phyloP scores from a whole-genome alignment of 2,797 vertebrate species.

The Macrochelys suwanniensis region DNA sequence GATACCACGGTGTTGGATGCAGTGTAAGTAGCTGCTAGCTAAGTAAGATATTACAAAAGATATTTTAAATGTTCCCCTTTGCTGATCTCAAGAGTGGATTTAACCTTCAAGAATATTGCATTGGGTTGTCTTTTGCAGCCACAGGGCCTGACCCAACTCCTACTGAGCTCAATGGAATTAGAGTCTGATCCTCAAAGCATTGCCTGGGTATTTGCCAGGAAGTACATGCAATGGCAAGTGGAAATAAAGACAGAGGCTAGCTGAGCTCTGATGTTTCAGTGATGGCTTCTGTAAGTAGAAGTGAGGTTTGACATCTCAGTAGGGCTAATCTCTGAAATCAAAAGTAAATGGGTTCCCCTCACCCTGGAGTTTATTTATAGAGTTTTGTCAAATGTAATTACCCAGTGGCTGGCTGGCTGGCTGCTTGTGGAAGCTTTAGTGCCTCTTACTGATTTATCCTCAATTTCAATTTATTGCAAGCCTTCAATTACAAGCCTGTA shows the following conservation, averaged over 20 bases:
- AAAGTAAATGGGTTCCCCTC: neutral
- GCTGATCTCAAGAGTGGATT: neutral
- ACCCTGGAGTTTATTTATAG: neutral
- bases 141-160: neutral
- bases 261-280: neutral
- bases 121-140: neutral
- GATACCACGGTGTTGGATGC: neutral
- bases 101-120: neutral
- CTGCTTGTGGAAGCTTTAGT: neutral
- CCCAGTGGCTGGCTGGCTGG: neutral
- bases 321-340: neutral
- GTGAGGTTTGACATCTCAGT: neutral
- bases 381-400: slow-evolving; percentile 37
- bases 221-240: neutral
- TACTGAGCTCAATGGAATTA: neutral
- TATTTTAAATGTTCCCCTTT: neutral
- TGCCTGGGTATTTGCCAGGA: neutral
- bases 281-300: neutral
- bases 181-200: neutral
- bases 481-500: neutral
- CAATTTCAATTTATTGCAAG: slow-evolving; percentile 1
- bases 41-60: neutral
- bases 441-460: slow-evolving; percentile 32
- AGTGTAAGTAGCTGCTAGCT: neutral
- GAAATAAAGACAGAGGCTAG: neutral